Evolutionary conservation across 1,140 invertebrate genomes (phyloP).

Genomic region (Conus ventricosus): DNA sequence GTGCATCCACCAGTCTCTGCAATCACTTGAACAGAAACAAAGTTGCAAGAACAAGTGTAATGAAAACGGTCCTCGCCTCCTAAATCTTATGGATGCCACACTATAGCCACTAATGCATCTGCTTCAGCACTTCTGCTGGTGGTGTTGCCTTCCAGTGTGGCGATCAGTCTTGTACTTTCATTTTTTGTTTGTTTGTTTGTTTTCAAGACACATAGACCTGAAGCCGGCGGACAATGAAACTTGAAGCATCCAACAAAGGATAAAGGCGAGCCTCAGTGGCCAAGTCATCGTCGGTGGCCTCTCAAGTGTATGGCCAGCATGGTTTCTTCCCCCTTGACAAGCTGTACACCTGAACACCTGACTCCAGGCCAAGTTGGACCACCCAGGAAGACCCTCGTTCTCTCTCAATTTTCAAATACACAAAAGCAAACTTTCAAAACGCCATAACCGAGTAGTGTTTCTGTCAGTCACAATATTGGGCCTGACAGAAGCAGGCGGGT

Average conservation of each 20-base stretch:
- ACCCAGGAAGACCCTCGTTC: neutral
- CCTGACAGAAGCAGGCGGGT: slow-evolving; percentile 5
- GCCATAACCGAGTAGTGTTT: slow-evolving; percentile 19
- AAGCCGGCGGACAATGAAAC: neutral
- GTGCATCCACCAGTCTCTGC: too few species aligned
- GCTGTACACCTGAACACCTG: neutral
- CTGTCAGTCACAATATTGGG: slow-evolving; percentile 26
- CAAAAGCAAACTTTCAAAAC: slow-evolving; percentile 23
- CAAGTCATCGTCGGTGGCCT: neutral
- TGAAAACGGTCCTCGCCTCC: too few species aligned
- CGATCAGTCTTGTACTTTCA: too few species aligned
- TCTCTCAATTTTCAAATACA: slow-evolving; percentile 10
- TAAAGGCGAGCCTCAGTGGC: neutral
- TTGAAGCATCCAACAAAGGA: neutral
- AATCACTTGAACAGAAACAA: too few species aligned
- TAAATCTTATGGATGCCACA: too few species aligned
- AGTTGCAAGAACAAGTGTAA: too few species aligned
- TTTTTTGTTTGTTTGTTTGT: too few species aligned
- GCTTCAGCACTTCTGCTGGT: too few species aligned
- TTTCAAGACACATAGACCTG: neutral
- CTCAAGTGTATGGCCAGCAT: neutral
- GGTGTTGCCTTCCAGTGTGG: too few species aligned
- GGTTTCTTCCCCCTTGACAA: neutral
- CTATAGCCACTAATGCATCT: too few species aligned
- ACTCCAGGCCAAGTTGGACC: neutral